phyloP scores from a whole-genome alignment of 2,113 vertebrate genomes.

The Edolisoma coerulescens region DNA sequence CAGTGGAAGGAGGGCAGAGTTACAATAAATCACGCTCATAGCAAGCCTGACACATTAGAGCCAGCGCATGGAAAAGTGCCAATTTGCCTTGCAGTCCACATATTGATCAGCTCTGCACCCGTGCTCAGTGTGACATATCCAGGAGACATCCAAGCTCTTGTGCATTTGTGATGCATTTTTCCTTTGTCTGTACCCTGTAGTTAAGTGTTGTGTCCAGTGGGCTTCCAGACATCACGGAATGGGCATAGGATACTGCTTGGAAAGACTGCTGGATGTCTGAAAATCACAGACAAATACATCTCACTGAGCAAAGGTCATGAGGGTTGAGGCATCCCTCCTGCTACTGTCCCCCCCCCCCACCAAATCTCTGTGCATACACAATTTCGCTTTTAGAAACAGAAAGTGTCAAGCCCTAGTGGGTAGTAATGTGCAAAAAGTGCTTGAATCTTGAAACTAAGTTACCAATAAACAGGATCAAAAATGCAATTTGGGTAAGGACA shows the following conservation, averaged over 20 bases:
- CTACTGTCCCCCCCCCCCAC: fast-evolving
- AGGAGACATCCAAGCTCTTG: not conserved
- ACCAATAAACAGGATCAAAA: not conserved
- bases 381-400: not conserved
- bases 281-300: not conserved
- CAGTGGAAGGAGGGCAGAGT: not conserved
- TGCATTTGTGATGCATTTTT: not conserved
- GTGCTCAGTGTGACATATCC: not conserved
- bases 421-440: not conserved
- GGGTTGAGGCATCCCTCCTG: not conserved
- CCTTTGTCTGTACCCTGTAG: not conserved
- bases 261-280: not conserved
- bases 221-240: not conserved
- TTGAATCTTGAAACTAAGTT: not conserved
- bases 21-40: fast-evolving
- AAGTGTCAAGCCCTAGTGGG: not conserved
- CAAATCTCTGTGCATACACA: not conserved
- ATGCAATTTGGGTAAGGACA: not conserved
- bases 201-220: not conserved
- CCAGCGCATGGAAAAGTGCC: fast-evolving
- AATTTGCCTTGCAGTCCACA: not conserved
- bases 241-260: not conserved
- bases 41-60: not conserved
- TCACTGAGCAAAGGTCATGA: not conserved
- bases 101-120: not conserved